These are phyloP conservation scores for Aurelia sp. DNA, from an alignment of 30 jellyfish, hydroid and myxozoan species.

Conservation along the genomic window DNA sequence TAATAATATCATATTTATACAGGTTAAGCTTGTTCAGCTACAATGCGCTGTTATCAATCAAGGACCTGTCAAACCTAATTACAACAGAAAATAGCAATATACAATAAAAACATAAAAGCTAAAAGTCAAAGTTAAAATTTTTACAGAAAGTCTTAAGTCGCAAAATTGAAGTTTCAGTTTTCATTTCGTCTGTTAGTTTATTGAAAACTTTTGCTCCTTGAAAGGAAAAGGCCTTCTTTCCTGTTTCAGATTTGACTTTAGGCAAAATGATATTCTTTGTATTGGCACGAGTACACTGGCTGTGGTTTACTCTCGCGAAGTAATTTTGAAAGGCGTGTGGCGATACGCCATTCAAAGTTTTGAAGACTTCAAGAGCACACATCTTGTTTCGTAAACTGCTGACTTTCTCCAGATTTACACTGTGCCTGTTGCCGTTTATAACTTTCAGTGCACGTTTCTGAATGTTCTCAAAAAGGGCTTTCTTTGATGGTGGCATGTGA, in stretches of 20 bases:
- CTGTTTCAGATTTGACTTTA: no score
- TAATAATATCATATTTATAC: background rate
- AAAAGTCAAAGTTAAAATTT: background rate
- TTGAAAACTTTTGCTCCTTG: slow-evolving; percentile 35
- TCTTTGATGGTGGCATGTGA: slow-evolving; percentile 45
- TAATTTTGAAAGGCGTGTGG: no score
- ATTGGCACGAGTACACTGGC: no score
- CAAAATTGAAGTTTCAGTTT: slow-evolving; percentile 57
- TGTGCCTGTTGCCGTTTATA: slow-evolving; percentile 23
- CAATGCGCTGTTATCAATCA: no score
- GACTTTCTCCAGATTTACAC: slow-evolving; percentile 49
- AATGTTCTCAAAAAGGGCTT: slow-evolving; percentile 38
- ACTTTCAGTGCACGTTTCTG: slow-evolving; percentile 40
- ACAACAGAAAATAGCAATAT: no score
- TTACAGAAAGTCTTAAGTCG: slow-evolving; percentile 45
- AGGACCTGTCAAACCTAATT: no score
- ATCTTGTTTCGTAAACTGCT: slow-evolving; percentile 37
- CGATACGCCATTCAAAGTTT: no score
- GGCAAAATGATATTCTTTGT: no score
- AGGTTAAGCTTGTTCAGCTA: no score
- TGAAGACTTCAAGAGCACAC: slow-evolving; percentile 4
- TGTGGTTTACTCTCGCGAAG: no score
- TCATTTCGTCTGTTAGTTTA: slow-evolving; percentile 32
- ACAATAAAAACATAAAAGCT: no score
- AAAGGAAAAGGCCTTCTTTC: no score